Conservation (phyloP, 2,113 vertebrate species). For the Pyxicephalus adspersus region DNA sequence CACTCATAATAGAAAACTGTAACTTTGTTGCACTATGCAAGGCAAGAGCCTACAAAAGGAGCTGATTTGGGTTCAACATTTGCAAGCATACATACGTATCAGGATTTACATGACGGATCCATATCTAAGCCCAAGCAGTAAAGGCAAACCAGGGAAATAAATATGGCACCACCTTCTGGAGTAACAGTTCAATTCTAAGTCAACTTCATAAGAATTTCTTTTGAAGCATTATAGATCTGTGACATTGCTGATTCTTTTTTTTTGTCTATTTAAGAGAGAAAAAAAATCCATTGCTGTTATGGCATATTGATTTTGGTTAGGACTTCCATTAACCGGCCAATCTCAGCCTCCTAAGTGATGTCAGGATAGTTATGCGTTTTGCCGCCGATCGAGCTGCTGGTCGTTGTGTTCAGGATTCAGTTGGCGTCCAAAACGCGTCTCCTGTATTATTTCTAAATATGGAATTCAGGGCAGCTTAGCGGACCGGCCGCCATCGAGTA, state of each 20-base stretch:
- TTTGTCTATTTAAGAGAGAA: constrained; percentile 79
- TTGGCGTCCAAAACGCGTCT: constrained; percentile 77
- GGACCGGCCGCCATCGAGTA: constrained; percentile 70
- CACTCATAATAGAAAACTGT: too few relatives aligned
- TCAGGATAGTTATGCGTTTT: constrained; percentile 82
- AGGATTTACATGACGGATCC: too few relatives aligned
- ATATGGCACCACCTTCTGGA: too few relatives aligned
- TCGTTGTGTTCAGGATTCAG: constrained; percentile 81
- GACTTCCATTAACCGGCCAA: constrained; percentile 87
- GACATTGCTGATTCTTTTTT: constrained; percentile 77
- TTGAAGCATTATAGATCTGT: constrained; percentile 67
- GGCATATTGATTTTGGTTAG: constrained; percentile 84
- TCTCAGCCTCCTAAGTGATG: constrained; percentile 86
- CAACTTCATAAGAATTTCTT: too few relatives aligned
- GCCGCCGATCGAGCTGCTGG: constrained; percentile 77
- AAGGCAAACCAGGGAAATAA: too few relatives aligned
- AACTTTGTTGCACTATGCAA: too few relatives aligned
- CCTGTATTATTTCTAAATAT: constrained; percentile 87
- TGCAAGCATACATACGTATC: too few relatives aligned
- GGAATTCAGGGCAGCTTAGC: constrained; percentile 80
- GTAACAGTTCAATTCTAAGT: too few relatives aligned
- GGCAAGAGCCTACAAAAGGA: too few relatives aligned
- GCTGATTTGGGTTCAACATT: too few relatives aligned
- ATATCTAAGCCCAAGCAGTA: too few relatives aligned
- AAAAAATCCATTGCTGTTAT: constrained; percentile 68